Evolutionary conservation across 2,797 vertebrate genomes (phyloP), one percentile per base, ranked within the genome.

Genomic region (Chaetophractus vellerosus): DNA sequence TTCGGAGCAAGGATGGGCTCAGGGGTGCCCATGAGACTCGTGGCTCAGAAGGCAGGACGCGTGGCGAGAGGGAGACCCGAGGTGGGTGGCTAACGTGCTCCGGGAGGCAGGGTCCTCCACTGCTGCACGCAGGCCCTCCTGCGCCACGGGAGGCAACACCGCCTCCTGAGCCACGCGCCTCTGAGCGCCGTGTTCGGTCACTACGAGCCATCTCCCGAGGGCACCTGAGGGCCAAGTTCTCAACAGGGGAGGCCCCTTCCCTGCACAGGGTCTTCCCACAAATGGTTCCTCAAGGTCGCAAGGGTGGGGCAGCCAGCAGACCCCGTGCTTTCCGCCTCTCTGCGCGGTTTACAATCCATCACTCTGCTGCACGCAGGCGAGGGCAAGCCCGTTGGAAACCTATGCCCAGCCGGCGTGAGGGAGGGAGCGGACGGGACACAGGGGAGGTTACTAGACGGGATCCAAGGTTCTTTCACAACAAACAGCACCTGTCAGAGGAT

Each of bases 201-300:
- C 36, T 31, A 59, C 24, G 21, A 31, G 41, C 38, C 12, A 45
- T 52, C 50, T 55, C 52, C 52, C 15, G 5, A 16, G 52, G 52
- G 52, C 10, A 1, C 38, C 75, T 5, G 23, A 36, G 26, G 45
- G n/a, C 24, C n/a, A 50, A 1, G 15, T 6, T 66, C 52, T 55
- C 86, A 76, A 23, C 5, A 18, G 72, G 0, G 61, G 94, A 1
- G 23, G 45, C 72, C 5, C 26, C 41, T 83, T 50, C 55, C 24
- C 7, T 1, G 50, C 33, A 8, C 1, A 11, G 79, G 48, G 9
- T 57, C 80, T 38, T 69, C 21, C 28, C 24, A 0, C 0, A 2
- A 2, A 1, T 15, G 14, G 55, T n/a, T 26, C 26, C 71, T 75
- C 59, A 64, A 38, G 76, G 82, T 33, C 76, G 50, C 50, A 33